Evolutionary conservation across 2,113 vertebrate species (phyloP), one percentile per base, ranked within the genome.

Genomic region (Clarias macrocephalus): DNA sequence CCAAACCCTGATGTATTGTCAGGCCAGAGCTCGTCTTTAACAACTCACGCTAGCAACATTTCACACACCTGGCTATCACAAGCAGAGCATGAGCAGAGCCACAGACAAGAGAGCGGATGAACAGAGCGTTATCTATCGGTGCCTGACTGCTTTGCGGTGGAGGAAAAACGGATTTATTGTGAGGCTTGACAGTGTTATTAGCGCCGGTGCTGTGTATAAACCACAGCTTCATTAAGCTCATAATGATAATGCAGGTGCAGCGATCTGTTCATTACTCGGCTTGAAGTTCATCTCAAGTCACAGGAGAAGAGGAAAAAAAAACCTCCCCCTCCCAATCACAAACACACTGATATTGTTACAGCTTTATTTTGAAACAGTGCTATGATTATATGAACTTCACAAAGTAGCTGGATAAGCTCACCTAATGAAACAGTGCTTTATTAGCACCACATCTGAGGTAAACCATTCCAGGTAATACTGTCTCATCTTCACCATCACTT

Each of bases 161-260:
- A 60, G 86, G 59, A 83, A 86, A 86, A 62, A 80, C 23, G 92
- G 87, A 94, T 92, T 95, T 93, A 93, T 89, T 92, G 84, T 68
- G 88, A 82, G 92, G 88, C 88, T 91, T 93, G 85, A 79, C 91
- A 91, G 93, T 89, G 88, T 91, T 91, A 93, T 93, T 93, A 93
- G 85, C 87, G 91, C 88, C 92, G 92, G 91, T 91, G 88, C 93
- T 90, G 86, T 88, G 89, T 93, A 91, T 93, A 88, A 89, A 94
- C 92, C 68, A 85, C 79, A 52, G 83, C 90, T 88, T 84, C 92
- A 86, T 91, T 91, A 62, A 70, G 54, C 54, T 48, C 7, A 65
- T 91, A 88, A 91, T 94, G 91, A 92, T 92, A 89, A 93, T 82
- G 85, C 86, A 94, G 90, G 88, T 92, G 88, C 85, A 84, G 84